A percentile compares a stretch with the other conserved stretches of the same genome.
Conservation (phyloP, 2,888 invertebrate species). For the Smittia sp. region DNA sequence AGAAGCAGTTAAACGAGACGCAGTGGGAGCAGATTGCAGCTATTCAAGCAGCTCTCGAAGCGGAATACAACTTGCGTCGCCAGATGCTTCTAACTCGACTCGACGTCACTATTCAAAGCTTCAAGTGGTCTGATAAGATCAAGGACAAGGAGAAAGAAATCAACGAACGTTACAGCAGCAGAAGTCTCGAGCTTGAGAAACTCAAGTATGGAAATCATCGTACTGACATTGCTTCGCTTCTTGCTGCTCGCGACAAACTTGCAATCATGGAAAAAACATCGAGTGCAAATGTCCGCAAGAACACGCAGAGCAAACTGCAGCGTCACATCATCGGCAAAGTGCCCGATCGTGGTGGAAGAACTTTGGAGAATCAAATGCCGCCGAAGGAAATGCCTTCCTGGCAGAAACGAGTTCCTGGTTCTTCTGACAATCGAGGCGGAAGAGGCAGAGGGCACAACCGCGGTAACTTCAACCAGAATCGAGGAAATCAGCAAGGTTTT, state of each 20-base stretch:
- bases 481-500: no score
- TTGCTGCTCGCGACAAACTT: slow-evolving; percentile 81
- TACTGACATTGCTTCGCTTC: slow-evolving; percentile 70
- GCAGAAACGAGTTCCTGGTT: slow-evolving; percentile 59
- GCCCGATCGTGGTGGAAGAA: slow-evolving; percentile 91
- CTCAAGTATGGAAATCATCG: slow-evolving; percentile 52
- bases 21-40: slow-evolving; percentile 78
- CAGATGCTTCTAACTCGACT: slow-evolving; percentile 86
- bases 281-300: slow-evolving; percentile 77
- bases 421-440: slow-evolving; percentile 43
- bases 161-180: slow-evolving; percentile 58
- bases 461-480: slow-evolving; percentile 38
- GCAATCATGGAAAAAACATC: slow-evolving; percentile 91
- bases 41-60: slow-evolving; percentile 68
- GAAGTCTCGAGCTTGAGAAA: slow-evolving; percentile 52
- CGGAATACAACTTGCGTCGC: slow-evolving; percentile 79
- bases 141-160: slow-evolving; percentile 72
- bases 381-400: slow-evolving; percentile 98
- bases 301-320: slow-evolving; percentile 79
- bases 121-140: slow-evolving; percentile 80
- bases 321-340: slow-evolving; percentile 89
- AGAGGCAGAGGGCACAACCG: slow-evolving; percentile 45
- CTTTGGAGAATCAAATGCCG: slow-evolving; percentile 86
- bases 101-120: slow-evolving; percentile 95
- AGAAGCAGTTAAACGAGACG: slow-evolving; percentile 65